Percentiles rank a stretch among this genome's conserved stretches.
Evolutionary conservation across 2,888 invertebrate species (phyloP).

Genomic region (Drosophila picticornis): DNA sequence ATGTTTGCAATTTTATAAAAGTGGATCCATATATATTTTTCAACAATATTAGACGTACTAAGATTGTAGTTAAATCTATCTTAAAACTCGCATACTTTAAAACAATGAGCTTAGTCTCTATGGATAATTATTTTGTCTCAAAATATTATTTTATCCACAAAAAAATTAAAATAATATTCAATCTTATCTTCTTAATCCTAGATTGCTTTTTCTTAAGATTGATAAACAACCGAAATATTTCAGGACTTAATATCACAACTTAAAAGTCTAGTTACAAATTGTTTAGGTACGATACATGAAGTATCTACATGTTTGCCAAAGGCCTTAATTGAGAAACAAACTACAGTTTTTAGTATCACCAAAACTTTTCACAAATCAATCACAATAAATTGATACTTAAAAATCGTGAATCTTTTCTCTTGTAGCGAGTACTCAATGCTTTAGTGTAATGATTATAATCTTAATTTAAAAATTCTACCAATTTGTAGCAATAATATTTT

Average conservation of each 20-base stretch:
- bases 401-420: background rate
- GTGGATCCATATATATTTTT: background rate
- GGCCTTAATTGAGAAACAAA: background rate
- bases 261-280: background rate
- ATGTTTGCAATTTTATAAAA: background rate
- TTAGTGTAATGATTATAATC: constrained; percentile 6
- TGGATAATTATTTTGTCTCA: background rate
- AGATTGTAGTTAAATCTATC: background rate
- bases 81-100: background rate
- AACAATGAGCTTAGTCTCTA: background rate
- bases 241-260: background rate
- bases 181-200: background rate
- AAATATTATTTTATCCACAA: background rate
- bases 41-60: background rate
- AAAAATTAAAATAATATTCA: background rate
- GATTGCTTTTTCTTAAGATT: background rate
- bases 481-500: constrained; percentile 13
- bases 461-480: constrained; percentile 8
- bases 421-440: no score
- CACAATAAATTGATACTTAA: background rate
- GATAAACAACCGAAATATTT: background rate
- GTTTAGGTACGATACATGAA: background rate
- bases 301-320: no score
- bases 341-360: background rate
- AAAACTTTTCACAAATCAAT: no score